These are phyloP conservation scores for Beris chalybata DNA, from an alignment of 2,888 invertebrate genomes.

Conservation along the genomic window DNA sequence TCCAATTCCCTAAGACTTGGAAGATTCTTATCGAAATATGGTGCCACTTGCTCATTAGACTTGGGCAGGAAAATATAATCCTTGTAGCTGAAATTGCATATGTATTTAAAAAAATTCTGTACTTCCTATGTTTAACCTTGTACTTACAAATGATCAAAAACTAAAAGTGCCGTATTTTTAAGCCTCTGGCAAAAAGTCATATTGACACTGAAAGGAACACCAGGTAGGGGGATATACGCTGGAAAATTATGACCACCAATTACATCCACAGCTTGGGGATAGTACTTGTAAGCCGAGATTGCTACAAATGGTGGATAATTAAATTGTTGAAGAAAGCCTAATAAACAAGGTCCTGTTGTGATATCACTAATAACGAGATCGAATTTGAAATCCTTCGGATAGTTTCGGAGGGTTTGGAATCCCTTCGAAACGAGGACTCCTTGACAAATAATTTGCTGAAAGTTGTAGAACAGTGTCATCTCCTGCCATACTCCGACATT, in stretches of 20 bases:
- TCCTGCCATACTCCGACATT: slow-evolving; percentile 5
- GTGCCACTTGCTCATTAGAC: slow-evolving; percentile 15
- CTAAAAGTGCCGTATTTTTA: slow-evolving; percentile 32
- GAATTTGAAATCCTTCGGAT: slow-evolving; percentile 47
- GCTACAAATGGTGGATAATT: slow-evolving; percentile 45
- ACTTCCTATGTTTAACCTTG: too few species aligned
- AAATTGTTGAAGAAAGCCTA: slow-evolving; percentile 47
- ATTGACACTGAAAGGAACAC: slow-evolving; percentile 27
- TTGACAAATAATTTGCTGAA: slow-evolving; percentile 34
- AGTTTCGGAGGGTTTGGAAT: slow-evolving; percentile 43
- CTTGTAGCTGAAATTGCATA: slow-evolving; percentile 26
- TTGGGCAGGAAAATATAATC: slow-evolving; percentile 25
- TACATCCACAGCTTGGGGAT: slow-evolving; percentile 35
- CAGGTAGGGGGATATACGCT: slow-evolving; percentile 41
- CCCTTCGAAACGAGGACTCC: slow-evolving; percentile 42
- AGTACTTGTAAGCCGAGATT: slow-evolving; percentile 41
- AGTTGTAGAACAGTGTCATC: slow-evolving; percentile 33
- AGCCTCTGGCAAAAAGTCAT: slow-evolving; percentile 41
- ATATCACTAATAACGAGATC: slow-evolving; percentile 48
- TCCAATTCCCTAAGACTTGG: slow-evolving; percentile 12
- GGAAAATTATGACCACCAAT: slow-evolving; percentile 41
- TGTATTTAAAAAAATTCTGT: neutral
- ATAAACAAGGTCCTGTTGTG: slow-evolving; percentile 43
- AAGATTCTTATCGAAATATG: neutral
- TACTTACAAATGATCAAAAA: slow-evolving; percentile 34